phyloP scores from a whole-genome alignment of 1,140 invertebrate species.

The Microvelia longipes region DNA sequence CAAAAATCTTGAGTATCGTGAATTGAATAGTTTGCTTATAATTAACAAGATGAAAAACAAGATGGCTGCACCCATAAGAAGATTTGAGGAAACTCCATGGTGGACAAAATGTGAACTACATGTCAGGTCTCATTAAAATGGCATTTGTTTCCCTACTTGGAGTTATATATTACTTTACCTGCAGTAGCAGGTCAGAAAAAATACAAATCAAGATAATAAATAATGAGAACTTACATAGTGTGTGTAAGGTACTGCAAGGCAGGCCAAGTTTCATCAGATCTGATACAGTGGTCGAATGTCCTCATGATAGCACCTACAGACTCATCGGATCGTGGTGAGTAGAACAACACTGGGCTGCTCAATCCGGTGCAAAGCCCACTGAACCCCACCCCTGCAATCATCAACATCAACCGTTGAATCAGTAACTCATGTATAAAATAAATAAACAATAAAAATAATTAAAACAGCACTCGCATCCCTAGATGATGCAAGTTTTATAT shows the following conservation, averaged over 20 bases:
- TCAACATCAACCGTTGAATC: too few species aligned
- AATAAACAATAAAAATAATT: neutral
- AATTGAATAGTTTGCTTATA: too few species aligned
- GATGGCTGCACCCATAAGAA: too few species aligned
- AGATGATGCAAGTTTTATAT: neutral
- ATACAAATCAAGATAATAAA: too few species aligned
- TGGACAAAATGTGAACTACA: too few species aligned
- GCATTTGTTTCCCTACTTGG: too few species aligned
- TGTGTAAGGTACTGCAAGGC: slow-evolving; percentile 39
- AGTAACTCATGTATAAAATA: slow-evolving; percentile 1
- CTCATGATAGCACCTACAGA: slow-evolving; percentile 34
- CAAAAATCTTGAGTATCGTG: too few species aligned
- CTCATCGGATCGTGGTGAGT: slow-evolving; percentile 27
- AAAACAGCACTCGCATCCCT: neutral
- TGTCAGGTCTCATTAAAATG: too few species aligned
- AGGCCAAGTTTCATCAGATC: slow-evolving; percentile 32
- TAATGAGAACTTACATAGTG: slow-evolving; percentile 36
- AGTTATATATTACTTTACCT: too few species aligned
- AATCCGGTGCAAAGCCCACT: slow-evolving; percentile 32
- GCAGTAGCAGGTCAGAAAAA: too few species aligned
- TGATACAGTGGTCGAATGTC: slow-evolving; percentile 36
- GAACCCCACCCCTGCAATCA: slow-evolving; percentile 33
- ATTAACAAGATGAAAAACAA: too few species aligned
- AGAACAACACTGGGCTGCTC: slow-evolving; percentile 38
- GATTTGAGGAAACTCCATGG: too few species aligned